Base-by-base conservation (phyloP, 2,113 vertebrate genomes). In the Vimba vimba region DNA sequence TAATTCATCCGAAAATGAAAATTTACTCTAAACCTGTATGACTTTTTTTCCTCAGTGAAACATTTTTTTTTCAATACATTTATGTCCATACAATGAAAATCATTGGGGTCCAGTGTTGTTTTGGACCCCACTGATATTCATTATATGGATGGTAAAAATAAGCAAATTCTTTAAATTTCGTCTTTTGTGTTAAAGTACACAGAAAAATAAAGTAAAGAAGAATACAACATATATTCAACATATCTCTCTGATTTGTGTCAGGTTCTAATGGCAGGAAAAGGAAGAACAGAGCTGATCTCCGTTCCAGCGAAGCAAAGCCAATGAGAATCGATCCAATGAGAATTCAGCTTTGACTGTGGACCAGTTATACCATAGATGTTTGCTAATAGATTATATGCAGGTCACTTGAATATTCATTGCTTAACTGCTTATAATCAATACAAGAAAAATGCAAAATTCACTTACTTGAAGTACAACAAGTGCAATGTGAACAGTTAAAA, bases 241-340 rank as follows among this genome's bases (percentile, higher is more conserved):
- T 71, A 71, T 60, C 36, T 62, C 39, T 62, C 39, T 25, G 30
- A 27, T 80, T 45, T 60, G 59, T 82, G 17, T 23, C 62, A 88
- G 84, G 68, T 88, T 77, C 71, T 88, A 81, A 77, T 43, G 15
- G 59, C 64, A 55, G 45, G 17, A 59, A 68, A 71, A 55, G 30
- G 39, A 83, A 76, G 57, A 50, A 47, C 75, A 15, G 25, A 57
- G 11, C 57, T 39, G 50, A 47, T 33, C 62, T 83, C 3, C n/a
- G 17, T 62, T 69, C 45, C 50, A 60, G 23, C 15, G 25, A 12
- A 50, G 27, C 15, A 15, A 11, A 50, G 27, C 36, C 30, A 52
- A 43, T 57, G 2, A 75, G 6, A 75, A 17, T 9, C 25, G 8
- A 43, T 43, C 43, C 43, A 43, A 9, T 43, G 43, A 43, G 43